Base-by-base conservation (phyloP, 2,888 invertebrate species). In the Drosophila niveifrons region DNA sequence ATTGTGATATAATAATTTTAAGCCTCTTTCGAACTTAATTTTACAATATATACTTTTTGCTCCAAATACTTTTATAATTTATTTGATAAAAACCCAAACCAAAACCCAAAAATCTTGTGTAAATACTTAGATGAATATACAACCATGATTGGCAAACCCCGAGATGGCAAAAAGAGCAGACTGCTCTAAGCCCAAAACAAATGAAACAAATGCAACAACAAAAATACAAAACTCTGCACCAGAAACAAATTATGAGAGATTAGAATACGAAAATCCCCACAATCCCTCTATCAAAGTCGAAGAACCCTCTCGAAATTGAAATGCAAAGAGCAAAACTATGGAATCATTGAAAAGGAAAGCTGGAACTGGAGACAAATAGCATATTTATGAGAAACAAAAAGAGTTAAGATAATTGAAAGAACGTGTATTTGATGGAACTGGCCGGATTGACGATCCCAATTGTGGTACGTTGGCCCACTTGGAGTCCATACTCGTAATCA, bases 111-210 rank as follows among this genome's bases (percentile, higher is more conserved):
- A 75, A 78, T 89, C 69, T 81, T 81, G 75, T 88, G 81, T 90
- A 90, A 91, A 90, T 91, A 76, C 75, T 69, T 78, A 92, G 92
- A 92, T 91, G 92, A 92, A 84, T 92, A 92, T 88, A 91, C 92
- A 76, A 90, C 92, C 77, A 92, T 92, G 92, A 92, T 92, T 91
- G 92, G 92, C 90, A 92, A 92, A 90, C 89, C 91, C 76, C 90
- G 92, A 66, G 91, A 92, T 81, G 92, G 92, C 78, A 92, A 92
- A 91, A 92, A 92, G 91, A 92, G 92, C 81, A 90, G 92, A 83
- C 91, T 92, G 83, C 92, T 92, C 85, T 92, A 91, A 91, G 90
- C 83, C 85, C 84, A 77, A 72, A 52, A 39, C 28, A 34, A 48
- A 15, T 15, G 8, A 46, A 47, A n/a, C 13, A 31, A n/a, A 51